Evolutionary conservation across 2,888 invertebrate species (phyloP).

Genomic region (Pharmacophagus antenor): DNA sequence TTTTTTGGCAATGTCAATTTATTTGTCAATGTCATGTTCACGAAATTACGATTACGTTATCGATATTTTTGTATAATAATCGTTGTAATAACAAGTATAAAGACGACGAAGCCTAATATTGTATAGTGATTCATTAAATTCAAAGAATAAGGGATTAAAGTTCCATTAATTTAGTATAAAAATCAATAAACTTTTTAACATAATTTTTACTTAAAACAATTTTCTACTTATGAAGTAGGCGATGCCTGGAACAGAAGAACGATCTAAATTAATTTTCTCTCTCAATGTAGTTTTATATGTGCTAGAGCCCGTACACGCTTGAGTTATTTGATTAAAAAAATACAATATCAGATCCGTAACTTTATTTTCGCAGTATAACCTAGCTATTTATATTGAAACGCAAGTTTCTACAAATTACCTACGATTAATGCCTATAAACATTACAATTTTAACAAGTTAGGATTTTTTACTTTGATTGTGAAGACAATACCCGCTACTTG

Average conservation of each 20-base stretch:
- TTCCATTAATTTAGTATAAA: no score
- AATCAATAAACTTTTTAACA: no score
- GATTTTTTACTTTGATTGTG: neutral
- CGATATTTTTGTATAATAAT: slow-evolving; percentile 8
- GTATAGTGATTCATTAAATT: neutral
- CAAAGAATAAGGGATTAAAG: neutral
- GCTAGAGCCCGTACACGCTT: no score
- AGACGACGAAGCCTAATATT: slow-evolving; percentile 1
- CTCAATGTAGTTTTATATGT: no score
- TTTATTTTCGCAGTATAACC: neutral
- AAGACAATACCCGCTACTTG: neutral
- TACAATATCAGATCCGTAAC: neutral
- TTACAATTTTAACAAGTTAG: neutral
- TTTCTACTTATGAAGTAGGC: no score
- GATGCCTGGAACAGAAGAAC: no score
- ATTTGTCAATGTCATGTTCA: slow-evolving; percentile 26
- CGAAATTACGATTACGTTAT: slow-evolving; percentile 11
- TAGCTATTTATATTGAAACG: neutral
- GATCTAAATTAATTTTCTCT: no score
- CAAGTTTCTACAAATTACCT: neutral
- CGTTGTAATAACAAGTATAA: slow-evolving; percentile 9
- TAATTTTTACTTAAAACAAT: no score
- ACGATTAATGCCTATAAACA: neutral
- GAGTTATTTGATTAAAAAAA: neutral
- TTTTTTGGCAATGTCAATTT: slow-evolving; percentile 5